These are phyloP conservation scores for Drosophila virilis DNA, from an alignment of 1,140 invertebrate genomes.

Conservation along the genomic window DNA sequence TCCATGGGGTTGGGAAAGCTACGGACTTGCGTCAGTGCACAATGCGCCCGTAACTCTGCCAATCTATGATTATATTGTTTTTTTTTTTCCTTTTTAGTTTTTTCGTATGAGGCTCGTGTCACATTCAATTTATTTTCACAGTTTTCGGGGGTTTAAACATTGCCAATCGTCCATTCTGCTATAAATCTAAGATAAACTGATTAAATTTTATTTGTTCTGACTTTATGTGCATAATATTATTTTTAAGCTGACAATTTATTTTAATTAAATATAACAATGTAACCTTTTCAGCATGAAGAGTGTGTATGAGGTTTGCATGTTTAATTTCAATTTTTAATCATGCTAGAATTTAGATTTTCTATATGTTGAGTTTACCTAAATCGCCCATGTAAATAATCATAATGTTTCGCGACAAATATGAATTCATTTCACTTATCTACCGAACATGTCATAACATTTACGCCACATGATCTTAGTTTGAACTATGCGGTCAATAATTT, in stretches of 20 bases:
- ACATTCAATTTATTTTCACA: not conserved
- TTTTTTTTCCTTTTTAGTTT: not conserved
- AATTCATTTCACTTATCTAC: not conserved
- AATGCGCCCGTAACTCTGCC: slow-evolving; percentile 29
- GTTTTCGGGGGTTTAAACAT: not conserved
- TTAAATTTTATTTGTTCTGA: not conserved
- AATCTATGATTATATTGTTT: not conserved
- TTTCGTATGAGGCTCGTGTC: not conserved
- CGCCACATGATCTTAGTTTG: not conserved
- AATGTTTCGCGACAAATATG: not conserved
- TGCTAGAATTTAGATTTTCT: not conserved
- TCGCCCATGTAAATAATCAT: slow-evolving; percentile 1
- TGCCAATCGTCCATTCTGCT: not conserved
- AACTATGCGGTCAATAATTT: not conserved
- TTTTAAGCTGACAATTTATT: not conserved
- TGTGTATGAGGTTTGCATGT: not conserved
- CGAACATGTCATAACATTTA: slow-evolving; percentile 1
- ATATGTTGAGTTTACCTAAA: not conserved
- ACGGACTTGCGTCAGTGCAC: slow-evolving; percentile 31
- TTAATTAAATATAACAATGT: too few relatives aligned
- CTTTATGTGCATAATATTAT: not conserved
- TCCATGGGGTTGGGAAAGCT: not conserved
- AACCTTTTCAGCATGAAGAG: not conserved
- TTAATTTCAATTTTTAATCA: not conserved
- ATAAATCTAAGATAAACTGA: slow-evolving; percentile 1